Evolutionary conservation across 2,797 vertebrate species (phyloP).

Genomic region (Sparidentex hasta): DNA sequence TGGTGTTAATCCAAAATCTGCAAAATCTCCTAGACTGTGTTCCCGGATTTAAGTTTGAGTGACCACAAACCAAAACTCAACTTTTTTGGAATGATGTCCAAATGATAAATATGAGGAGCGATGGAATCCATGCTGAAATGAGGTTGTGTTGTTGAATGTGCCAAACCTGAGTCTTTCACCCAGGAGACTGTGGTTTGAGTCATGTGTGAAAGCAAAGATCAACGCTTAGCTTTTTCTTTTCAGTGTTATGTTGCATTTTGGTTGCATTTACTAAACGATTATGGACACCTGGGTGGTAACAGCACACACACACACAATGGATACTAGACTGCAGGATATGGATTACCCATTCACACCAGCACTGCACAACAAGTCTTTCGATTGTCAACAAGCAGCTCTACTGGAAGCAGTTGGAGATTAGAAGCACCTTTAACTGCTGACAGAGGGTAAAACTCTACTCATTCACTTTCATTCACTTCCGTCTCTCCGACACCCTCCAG

Average conservation of each 20-base stretch:
- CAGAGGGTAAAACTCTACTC: conserved; percentile 12
- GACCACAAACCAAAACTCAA: background rate
- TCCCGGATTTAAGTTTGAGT: background rate
- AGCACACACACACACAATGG: too few relatives aligned
- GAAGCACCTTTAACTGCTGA: conserved; percentile 25
- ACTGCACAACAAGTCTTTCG: background rate
- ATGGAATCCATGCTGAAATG: too few relatives aligned
- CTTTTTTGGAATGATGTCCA: background rate
- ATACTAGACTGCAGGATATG: too few relatives aligned
- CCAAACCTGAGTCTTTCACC: too few relatives aligned
- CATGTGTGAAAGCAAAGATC: too few relatives aligned
- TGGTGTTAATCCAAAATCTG: background rate
- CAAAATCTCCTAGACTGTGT: background rate
- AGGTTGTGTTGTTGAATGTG: too few relatives aligned
- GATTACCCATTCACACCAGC: background rate
- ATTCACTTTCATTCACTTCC: conserved; percentile 41
- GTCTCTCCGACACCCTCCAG: background rate
- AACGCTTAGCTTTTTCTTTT: too few relatives aligned
- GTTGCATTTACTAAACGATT: too few relatives aligned
- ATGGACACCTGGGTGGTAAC: too few relatives aligned
- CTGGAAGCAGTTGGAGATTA: background rate
- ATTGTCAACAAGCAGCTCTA: background rate
- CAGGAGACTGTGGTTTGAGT: too few relatives aligned
- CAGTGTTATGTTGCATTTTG: too few relatives aligned
- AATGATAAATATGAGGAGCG: too few relatives aligned